Evolutionary conservation across 37 sponge, comb jelly and placozoan genomes (phyloP), one percentile per base, ranked within the genome.

Genomic region (Mnemiopsis leidyi): DNA sequence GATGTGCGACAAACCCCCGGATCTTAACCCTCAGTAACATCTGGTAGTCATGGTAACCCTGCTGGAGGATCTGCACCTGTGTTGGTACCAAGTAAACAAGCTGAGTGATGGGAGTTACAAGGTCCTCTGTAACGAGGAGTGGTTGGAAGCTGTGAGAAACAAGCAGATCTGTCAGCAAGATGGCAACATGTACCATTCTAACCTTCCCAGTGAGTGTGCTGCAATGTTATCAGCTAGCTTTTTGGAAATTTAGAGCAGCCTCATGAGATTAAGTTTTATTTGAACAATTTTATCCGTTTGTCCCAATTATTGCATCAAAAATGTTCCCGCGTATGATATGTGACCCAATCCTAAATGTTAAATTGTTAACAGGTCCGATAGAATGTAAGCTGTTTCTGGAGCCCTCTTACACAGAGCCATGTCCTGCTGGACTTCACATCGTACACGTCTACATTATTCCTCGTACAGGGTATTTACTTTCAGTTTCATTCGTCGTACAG

Each of bases 311-410:
- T n/a, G n/a, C n/a, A n/a, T n/a, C n/a, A n/a, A n/a, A n/a, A n/a
- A n/a, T n/a, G n/a, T n/a, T n/a, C n/a, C n/a, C n/a, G n/a, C n/a
- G n/a, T n/a, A n/a, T n/a, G n/a, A n/a, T n/a, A n/a, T n/a, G n/a
- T n/a, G n/a, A n/a, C n/a, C n/a, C n/a, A n/a, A n/a, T n/a, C n/a
- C n/a, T n/a, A n/a, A n/a, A n/a, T n/a, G n/a, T n/a, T n/a, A n/a
- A n/a, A n/a, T n/a, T n/a, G n/a, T n/a, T n/a, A n/a, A n/a, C 29
- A 85, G 90, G 40, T 23, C 90, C 90, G 48, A 85, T 85, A 5
- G 90, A 85, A 61, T 85, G 90, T 85, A 85, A 85, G 30, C 48
- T 85, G 61, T 18, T 85, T 25, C 61, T 85, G 61, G 90, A 85
- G n/a, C 61, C 61, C 23, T 36, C 38, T 39, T 3, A 38, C 48